Evolutionary conservation across 92 coral and sea anemone species (phyloP).

Genomic region (Palythoa caribaeorum): DNA sequence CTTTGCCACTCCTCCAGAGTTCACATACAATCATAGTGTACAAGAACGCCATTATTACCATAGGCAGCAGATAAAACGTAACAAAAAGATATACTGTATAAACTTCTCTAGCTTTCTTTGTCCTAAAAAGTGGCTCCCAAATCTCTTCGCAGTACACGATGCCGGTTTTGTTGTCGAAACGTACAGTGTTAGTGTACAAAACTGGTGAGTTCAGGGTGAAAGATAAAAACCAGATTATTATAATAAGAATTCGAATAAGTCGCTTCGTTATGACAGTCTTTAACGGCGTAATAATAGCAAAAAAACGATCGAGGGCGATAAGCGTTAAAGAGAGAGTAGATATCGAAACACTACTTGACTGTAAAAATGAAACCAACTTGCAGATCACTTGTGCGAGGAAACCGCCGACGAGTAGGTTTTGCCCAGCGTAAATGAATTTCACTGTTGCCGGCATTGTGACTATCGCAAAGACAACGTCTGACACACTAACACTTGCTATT

Average conservation of each 20-base stretch:
- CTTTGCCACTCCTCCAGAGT: conserved; percentile 14
- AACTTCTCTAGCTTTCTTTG: not conserved
- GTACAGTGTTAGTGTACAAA: conserved; percentile 25
- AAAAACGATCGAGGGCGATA: conserved; percentile 35
- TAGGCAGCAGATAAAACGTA: conserved; percentile 11
- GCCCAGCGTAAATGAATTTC: conserved; percentile 25
- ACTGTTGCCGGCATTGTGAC: conserved; percentile 20
- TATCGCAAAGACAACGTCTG: conserved; percentile 26
- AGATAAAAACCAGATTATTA: conserved; percentile 5
- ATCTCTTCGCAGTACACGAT: conserved; percentile 11
- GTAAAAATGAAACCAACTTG: conserved; percentile 29
- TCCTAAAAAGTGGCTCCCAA: conserved; percentile 36
- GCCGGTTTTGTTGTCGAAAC: not conserved
- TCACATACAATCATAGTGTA: conserved; percentile 15
- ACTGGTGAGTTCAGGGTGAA: conserved; percentile 34
- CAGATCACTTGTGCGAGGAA: conserved; percentile 34
- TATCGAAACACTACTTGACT: conserved; percentile 23
- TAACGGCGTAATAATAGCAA: conserved; percentile 33
- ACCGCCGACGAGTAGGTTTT: conserved; percentile 18
- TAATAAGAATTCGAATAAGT: conserved; percentile 14
- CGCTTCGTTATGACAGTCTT: conserved; percentile 31
- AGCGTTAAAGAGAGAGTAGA: conserved; percentile 20
- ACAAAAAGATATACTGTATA: conserved; percentile 26
- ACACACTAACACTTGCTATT: conserved; percentile 8
- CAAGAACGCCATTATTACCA: conserved; percentile 18